Evolutionary conservation across 2,888 invertebrate genomes (phyloP).

Genomic region (Pristionchus entomophagus): DNA sequence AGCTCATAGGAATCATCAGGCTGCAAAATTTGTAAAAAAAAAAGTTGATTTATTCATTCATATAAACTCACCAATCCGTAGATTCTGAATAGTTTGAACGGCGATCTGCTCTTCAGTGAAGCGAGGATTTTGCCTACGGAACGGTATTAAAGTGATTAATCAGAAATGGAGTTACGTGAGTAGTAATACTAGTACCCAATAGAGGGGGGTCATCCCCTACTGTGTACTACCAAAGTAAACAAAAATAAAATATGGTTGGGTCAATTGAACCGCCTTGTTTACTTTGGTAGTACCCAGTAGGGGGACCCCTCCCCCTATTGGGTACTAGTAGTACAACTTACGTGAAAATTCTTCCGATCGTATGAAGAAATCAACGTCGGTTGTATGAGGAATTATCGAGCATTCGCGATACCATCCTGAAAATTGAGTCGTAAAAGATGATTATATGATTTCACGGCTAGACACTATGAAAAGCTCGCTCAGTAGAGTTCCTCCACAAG

Average conservation of each 20-base stretch:
- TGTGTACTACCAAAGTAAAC: not conserved
- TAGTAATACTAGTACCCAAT: too few species aligned
- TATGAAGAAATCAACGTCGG: constrained; percentile 26
- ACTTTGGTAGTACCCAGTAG: too few species aligned
- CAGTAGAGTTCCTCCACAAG: not conserved
- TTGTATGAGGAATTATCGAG: constrained; percentile 33
- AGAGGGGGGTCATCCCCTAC: too few species aligned
- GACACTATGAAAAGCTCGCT: not conserved
- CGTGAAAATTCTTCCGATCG: not conserved
- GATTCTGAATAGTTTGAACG: not conserved
- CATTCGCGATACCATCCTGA: constrained; percentile 25
- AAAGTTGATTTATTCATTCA: too few species aligned
- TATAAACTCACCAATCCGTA: constrained; percentile 19
- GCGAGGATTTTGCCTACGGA: not conserved
- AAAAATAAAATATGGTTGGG: not conserved
- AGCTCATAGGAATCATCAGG: constrained; percentile 25
- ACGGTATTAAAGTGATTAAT: too few species aligned
- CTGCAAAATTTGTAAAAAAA: not conserved
- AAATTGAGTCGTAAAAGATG: too few species aligned
- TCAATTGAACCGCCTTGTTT: too few species aligned
- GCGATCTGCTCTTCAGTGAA: not conserved
- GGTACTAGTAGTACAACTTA: not conserved
- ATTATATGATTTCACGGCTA: too few species aligned
- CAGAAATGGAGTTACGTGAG: too few species aligned
- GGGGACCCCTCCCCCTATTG: too few species aligned